These are phyloP conservation scores for Euwallacea similis DNA, from an alignment of 1,140 invertebrate genomes.

Conservation along the genomic window DNA sequence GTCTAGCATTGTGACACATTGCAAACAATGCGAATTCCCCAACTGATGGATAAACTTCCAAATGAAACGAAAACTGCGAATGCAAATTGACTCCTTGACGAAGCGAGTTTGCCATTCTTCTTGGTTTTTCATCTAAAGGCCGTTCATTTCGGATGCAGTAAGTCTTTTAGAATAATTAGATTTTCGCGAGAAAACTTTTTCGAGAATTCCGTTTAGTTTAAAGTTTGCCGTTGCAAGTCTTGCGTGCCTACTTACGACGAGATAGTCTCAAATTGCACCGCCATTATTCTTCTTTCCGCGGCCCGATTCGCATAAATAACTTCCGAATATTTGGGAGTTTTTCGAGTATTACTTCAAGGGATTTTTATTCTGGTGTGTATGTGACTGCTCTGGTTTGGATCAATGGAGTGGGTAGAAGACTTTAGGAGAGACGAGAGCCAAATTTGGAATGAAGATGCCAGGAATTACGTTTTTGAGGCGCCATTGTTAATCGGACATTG, in stretches of 20 bases:
- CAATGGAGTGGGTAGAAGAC: too few relatives aligned
- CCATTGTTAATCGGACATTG: too few relatives aligned
- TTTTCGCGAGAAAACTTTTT: not conserved
- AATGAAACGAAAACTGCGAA: not conserved
- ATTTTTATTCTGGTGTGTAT: too few relatives aligned
- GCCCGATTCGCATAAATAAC: not conserved
- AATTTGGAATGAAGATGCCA: too few relatives aligned
- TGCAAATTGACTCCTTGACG: not conserved
- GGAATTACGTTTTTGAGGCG: too few relatives aligned
- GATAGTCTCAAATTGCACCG: slow-evolving; percentile 3
- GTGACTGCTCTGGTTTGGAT: too few relatives aligned
- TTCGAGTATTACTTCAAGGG: not conserved
- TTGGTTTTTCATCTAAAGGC: slow-evolving; percentile 3
- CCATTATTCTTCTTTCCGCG: not conserved
- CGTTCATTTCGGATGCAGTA: slow-evolving; percentile 6
- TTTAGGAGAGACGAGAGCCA: too few relatives aligned
- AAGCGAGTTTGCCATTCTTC: not conserved
- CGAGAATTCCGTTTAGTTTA: slow-evolving; percentile 1
- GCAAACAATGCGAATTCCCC: too few relatives aligned
- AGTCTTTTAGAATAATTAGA: slow-evolving; percentile 7
- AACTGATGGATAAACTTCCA: too few relatives aligned
- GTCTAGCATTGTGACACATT: too few relatives aligned
- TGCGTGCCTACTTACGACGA: not conserved
- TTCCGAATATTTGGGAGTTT: not conserved
- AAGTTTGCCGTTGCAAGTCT: not conserved